Conservation (phyloP, 2,888 invertebrate genomes). For the Diogma glabrata region DNA sequence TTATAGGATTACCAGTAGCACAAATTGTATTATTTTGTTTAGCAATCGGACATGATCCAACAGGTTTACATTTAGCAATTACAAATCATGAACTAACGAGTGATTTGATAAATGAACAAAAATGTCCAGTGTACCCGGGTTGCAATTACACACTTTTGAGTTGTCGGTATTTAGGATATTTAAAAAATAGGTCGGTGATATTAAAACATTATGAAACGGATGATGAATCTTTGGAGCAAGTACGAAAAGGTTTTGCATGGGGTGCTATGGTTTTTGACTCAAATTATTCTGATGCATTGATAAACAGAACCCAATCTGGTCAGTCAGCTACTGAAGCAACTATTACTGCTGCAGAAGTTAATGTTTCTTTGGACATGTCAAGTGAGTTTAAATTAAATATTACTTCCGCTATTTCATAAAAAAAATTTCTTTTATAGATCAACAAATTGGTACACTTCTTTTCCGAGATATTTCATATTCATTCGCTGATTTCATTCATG, state of each 20-base stretch:
- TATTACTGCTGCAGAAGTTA: slow-evolving; percentile 51
- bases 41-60: slow-evolving; percentile 79
- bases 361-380: slow-evolving; percentile 69
- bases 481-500: slow-evolving; percentile 58
- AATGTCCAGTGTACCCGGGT: slow-evolving; percentile 38
- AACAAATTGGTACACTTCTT: slow-evolving; percentile 75
- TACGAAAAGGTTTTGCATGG: slow-evolving; percentile 60
- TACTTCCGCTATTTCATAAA: slow-evolving; percentile 22
- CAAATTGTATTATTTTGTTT: slow-evolving; percentile 82
- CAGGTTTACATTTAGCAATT: slow-evolving; percentile 61
- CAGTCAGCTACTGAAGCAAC: slow-evolving; percentile 46
- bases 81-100: slow-evolving; percentile 63
- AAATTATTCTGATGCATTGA: slow-evolving; percentile 63
- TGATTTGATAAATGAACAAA: slow-evolving; percentile 38
- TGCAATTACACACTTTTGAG: slow-evolving; percentile 60
- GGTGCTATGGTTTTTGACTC: slow-evolving; percentile 59
- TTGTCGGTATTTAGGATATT: slow-evolving; percentile 61
- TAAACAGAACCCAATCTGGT: slow-evolving; percentile 47
- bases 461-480: slow-evolving; percentile 60
- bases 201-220: slow-evolving; percentile 45
- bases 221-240: slow-evolving; percentile 52
- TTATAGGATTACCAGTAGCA: slow-evolving; percentile 71
- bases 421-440: slow-evolving; percentile 41
- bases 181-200: slow-evolving; percentile 54
- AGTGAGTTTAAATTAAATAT: slow-evolving; percentile 45